Base-by-base conservation (phyloP, 2,888 invertebrate species). In the Sphaeridia pumilis region DNA sequence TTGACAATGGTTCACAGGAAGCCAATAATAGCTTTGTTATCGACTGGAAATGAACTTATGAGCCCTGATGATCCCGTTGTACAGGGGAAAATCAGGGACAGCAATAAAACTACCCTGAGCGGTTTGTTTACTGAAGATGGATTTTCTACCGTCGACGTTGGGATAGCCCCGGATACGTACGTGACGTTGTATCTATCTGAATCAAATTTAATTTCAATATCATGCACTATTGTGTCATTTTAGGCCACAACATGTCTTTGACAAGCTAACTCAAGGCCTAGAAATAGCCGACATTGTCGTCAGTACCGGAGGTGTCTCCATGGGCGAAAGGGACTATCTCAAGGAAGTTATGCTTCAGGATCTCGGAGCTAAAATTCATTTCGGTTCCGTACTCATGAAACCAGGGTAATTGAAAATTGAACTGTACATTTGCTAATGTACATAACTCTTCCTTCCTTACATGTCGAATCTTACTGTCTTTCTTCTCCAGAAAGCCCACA, bases 241-340 rank as follows among this genome's bases (percentile, higher is more conserved):
- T 65, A 81, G 83, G 50, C 78, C 81, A 46, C 72, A 76, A 49
- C 72, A 74, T 2, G 74, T 90, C 36, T 73, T 81, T 25, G 61
- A 69, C 1, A 76, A 78, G 12, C 70, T 94, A 34, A 69, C 71
- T 2, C 70, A 73, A 7, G 79, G 80, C 3, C 72, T 84, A 28
- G 65, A 71, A 4, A 57, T 69, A 4, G 76, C 77, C 1, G 90
- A 93, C 70, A 76, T 95, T 44, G 74, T 97, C 12, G 81, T 97
- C 14, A 88, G 92, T 34, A 61, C 61, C 10, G 63, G 97, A 3
- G 93, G 97, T 22, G 95, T 97, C 1, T 97, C 97, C 0, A 98
- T 97, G 95, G 97, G 98, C 0, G 97, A 97, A 70, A 82, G 81
- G 71, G 95, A 95, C 70, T 76, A 87, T 53, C 73, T 95, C 36